Evolutionary conservation across 2,797 vertebrate genomes (phyloP), one percentile per base, ranked within the genome.

Genomic region (Peromyscus eremicus): DNA sequence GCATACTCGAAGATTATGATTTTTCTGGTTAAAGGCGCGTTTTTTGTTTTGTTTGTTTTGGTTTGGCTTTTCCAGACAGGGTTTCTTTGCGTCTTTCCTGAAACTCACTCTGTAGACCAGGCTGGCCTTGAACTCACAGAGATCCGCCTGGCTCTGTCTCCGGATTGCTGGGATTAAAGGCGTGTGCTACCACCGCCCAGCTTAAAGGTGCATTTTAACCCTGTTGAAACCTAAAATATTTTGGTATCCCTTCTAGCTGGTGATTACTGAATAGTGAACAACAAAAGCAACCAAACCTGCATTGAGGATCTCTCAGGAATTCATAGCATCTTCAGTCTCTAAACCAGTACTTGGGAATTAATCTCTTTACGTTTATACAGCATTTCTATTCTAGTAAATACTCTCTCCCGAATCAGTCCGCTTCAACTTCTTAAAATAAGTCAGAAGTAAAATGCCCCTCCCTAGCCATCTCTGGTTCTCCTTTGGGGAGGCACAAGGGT

Each of bases 221-320:
- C 34, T 14, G 13, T 52, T 62, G 60, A 89, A 96, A 93, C 37
- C 57, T 40, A 89, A 68, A 94, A 46, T 62, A 92, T 79, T 85
- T 80, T 19, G 40, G 23, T 27, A 32, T 29, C 13, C 23, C 40
- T 84, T 32, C 27, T 17, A 71, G 16, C 10, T n/a, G 60, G 57
- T 40, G 71, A 77, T 76, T 71, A 90, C 40, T 25, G 6, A 83
- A 70, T 49, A 75, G 43, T 16, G 29, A 91, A 37, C 52, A 91
- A 82, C 89, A 92, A 49, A 84, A 66, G 60, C 52, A 57, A 32
- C 17, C 32, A 93, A 52, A 88, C 19, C 27, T 64, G 43, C 49
- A 62, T n/a, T n/a, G n/a, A 46, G 12, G 10, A 27, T 89, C 9
- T 92, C 64, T 75, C 64, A 71, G 57, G 68, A 70, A 21, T 49